Evolutionary conservation across 2,113 vertebrate genomes (phyloP).

Genomic region (Sinocyclocheilus grahami): DNA sequence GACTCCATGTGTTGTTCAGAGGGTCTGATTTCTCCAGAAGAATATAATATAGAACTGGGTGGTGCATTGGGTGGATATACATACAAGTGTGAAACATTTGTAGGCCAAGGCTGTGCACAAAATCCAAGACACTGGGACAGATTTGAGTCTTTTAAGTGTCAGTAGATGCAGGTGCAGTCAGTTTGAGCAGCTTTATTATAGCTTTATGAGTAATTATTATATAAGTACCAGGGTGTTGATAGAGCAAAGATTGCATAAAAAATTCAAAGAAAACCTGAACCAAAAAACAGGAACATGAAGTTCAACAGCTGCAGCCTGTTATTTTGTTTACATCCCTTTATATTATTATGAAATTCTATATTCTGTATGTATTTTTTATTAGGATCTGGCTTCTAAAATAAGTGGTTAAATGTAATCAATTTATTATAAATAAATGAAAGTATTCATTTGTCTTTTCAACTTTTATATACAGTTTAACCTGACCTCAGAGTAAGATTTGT

Average conservation of each 20-base stretch:
- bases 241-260: neutral
- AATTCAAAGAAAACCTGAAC: neutral
- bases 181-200: neutral
- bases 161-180: neutral
- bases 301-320: neutral
- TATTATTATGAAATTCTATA: neutral
- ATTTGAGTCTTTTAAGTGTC: neutral
- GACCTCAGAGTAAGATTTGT: neutral
- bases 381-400: neutral
- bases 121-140: neutral
- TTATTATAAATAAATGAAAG: neutral
- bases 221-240: neutral
- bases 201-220: neutral
- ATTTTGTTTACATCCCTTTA: neutral
- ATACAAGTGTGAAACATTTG: too few species aligned
- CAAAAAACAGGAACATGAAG: neutral
- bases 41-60: neutral
- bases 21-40: neutral
- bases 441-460: neutral
- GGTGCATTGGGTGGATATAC: neutral
- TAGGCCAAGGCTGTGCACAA: neutral
- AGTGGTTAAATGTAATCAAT: neutral
- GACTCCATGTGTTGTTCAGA: neutral
- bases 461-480: neutral
- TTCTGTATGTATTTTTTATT: neutral